Base-by-base conservation (phyloP, 2,888 invertebrate genomes). In the Onchidella celtica region DNA sequence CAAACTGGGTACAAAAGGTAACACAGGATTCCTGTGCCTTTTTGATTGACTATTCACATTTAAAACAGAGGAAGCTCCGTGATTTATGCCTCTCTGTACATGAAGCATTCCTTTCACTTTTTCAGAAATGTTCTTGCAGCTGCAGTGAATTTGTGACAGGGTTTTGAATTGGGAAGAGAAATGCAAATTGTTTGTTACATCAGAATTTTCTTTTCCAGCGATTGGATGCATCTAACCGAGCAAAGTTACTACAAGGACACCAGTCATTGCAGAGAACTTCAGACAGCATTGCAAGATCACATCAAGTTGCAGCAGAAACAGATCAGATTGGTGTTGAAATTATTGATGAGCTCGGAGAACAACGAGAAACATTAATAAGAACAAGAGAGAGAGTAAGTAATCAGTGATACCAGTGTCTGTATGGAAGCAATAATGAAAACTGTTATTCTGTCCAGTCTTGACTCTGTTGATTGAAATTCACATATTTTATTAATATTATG, bases 321-420 rank as follows among this genome's bases (percentile, higher is more conserved):
- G 97, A 97, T 93, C 95, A 95, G 89, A 95, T 97, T 85, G 97
- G 97, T 6, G 95, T 95, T 0, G 96, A 96, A 91, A 96, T 97
- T 1, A 94, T 97, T 9, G 95, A 95, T 0, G 97, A 97, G 88
- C 93, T 97, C 57, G 95, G 95, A 1, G 95, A 95, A 83, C 97
- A 97, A 93, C 93, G 97, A 79, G 97, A 97, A 90, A 94, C 96
- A 0, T 93, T 97, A 3, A 90, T 96, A 3, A 93, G 96, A 81
- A 94, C 94, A 9, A 92, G 93, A 87, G 95, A 95, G 75, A 94
- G 97, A 83, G 93, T 93, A 84, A 84, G 89, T 85, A 2, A 47
- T n/a, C n/a, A n/a, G n/a, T n/a, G n/a, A n/a, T n/a, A n/a, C n/a
- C n/a, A n/a, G n/a, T n/a, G n/a, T n/a, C 11, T 65, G 14, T 32